Percentiles rank a stretch among this genome's conserved stretches.
Evolutionary conservation across 2,113 vertebrate genomes (phyloP).

Genomic region (Synodontis membranacea): DNA sequence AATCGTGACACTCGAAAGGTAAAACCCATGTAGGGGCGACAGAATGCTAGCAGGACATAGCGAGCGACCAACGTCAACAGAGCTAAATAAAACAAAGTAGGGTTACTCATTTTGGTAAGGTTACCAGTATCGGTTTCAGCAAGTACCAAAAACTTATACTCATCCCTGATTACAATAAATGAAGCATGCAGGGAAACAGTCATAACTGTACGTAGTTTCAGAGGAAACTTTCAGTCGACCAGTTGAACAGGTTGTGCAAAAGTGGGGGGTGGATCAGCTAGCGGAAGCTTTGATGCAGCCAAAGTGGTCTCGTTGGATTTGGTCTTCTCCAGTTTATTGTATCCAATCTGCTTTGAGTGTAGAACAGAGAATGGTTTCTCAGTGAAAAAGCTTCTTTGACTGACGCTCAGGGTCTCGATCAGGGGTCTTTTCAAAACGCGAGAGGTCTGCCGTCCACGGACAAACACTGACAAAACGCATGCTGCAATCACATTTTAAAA

Average conservation of each 20-base stretch:
- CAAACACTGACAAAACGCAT: slow-evolving; percentile 16
- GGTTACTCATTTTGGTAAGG: background rate
- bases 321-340: slow-evolving; percentile 7
- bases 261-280: background rate
- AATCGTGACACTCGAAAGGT: background rate
- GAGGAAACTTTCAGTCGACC: background rate
- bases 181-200: background rate
- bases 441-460: background rate
- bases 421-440: slow-evolving; percentile 37
- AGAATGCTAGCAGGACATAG: background rate
- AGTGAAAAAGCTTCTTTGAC: slow-evolving; percentile 42
- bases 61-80: background rate
- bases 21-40: background rate
- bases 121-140: background rate
- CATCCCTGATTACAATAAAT: background rate
- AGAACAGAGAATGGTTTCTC: slow-evolving; percentile 33
- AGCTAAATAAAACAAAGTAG: background rate
- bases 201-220: background rate
- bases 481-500: background rate
- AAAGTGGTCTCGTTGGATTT: slow-evolving; percentile 23
- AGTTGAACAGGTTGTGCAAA: background rate
- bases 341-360: slow-evolving; percentile 40
- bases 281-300: slow-evolving; percentile 10
- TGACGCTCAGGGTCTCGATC: slow-evolving; percentile 30
- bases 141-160: background rate